A percentile compares a stretch with the other conserved stretches of the same genome.
Conservation (phyloP, 2,113 vertebrate genomes). For the Heterotilapia buettikoferi region DNA sequence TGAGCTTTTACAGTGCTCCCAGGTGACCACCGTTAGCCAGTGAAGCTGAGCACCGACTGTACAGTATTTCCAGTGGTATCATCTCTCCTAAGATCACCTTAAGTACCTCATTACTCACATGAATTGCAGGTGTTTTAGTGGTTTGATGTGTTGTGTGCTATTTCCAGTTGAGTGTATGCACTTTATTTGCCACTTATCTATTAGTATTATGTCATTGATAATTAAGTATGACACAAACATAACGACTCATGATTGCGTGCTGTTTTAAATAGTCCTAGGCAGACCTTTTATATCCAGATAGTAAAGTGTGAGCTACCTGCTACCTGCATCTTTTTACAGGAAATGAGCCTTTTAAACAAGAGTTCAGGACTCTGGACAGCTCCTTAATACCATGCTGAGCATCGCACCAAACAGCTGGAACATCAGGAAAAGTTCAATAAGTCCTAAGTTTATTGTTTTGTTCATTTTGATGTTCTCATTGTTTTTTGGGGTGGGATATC, state of each 20-base stretch:
- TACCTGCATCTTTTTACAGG: background rate
- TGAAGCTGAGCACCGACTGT: constrained; percentile 25
- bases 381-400: background rate
- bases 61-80: constrained; percentile 36
- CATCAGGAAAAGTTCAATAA: background rate
- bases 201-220: background rate
- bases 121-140: constrained; percentile 32
- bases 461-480: background rate
- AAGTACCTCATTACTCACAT: constrained; percentile 43
- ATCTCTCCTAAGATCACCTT: constrained; percentile 51
- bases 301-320: background rate
- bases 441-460: background rate
- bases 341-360: background rate
- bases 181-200: constrained; percentile 31
- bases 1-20: constrained; percentile 48
- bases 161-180: background rate
- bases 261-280: constrained; percentile 7
- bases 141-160: constrained; percentile 17
- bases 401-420: background rate
- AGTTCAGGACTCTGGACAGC: constrained; percentile 55
- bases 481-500: background rate
- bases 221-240: constrained; percentile 23
- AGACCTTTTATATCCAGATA: background rate
- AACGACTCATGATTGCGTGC: background rate
- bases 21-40: constrained; percentile 10